Evolutionary conservation across 2,888 invertebrate species (phyloP).

Genomic region (Trissolcus japonicus): DNA sequence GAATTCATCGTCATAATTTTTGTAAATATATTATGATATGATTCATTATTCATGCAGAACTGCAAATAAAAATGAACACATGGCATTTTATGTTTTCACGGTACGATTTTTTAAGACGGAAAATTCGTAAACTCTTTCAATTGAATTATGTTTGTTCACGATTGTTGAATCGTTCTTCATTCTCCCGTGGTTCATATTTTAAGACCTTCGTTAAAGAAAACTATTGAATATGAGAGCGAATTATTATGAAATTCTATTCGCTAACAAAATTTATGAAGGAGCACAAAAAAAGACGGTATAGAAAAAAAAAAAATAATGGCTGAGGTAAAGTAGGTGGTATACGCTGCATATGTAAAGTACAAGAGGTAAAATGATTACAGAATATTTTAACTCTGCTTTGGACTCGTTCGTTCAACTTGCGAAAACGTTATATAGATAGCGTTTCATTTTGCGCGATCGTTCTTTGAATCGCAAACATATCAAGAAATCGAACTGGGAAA

Average conservation of each 20-base stretch:
- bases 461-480: neutral
- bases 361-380: conserved; percentile 37
- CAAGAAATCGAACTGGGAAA: no score
- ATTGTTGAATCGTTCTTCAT: no score
- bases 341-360: conserved; percentile 34
- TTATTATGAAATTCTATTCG: conserved; percentile 38
- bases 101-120: no score
- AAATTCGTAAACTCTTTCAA: no score
- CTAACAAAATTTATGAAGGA: conserved; percentile 26
- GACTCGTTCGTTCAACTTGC: conserved; percentile 29
- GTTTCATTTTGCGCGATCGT: conserved; percentile 1
- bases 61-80: no score
- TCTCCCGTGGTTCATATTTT: no score
- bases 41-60: no score
- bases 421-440: conserved; percentile 24
- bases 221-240: conserved; percentile 10
- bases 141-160: no score
- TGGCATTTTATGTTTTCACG: no score
- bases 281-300: conserved; percentile 2
- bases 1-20: no score
- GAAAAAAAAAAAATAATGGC: conserved; percentile 42
- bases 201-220: no score
- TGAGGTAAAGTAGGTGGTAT: conserved; percentile 32
- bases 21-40: no score
- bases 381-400: conserved; percentile 41